Conservation (phyloP, 1,140 invertebrate genomes). For the Drosophila rhopaloa region DNA sequence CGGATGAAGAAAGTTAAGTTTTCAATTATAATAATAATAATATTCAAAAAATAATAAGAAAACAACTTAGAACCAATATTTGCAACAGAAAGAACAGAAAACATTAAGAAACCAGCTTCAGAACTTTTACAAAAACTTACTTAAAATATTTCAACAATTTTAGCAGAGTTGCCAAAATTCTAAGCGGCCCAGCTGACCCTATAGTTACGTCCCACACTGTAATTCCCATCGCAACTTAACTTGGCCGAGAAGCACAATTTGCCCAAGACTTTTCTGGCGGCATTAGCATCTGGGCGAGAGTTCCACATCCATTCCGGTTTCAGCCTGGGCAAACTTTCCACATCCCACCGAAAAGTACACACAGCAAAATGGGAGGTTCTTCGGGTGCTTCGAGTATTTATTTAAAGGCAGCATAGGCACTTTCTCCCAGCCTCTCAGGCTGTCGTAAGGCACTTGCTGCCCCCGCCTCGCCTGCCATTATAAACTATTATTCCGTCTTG, state of each 20-base stretch:
- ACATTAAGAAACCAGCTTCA: no score
- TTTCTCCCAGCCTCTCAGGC: constrained; percentile 46
- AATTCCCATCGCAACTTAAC: constrained; percentile 23
- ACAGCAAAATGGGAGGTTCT: background rate
- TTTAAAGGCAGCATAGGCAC: constrained; percentile 74
- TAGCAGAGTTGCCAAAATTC: no score
- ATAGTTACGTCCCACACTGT: background rate
- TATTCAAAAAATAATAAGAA: no score
- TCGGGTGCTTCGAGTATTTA: constrained; percentile 50
- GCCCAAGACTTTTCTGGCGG: constrained; percentile 67
- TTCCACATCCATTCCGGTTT: constrained; percentile 29
- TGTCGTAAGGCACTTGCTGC: constrained; percentile 37
- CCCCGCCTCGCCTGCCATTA: constrained; percentile 48
- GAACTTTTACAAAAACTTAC: no score
- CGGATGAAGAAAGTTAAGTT: no score
- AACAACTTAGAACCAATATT: no score
- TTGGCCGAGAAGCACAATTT: constrained; percentile 50
- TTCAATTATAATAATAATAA: no score
- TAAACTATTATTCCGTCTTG: constrained; percentile 78
- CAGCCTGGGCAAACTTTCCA: constrained; percentile 38
- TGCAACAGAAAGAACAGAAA: no score
- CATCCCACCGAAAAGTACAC: constrained; percentile 35
- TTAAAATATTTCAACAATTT: no score
- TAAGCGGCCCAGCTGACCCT: background rate
- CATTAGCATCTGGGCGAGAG: constrained; percentile 40